Evolutionary conservation across 1,140 invertebrate genomes (phyloP).

Genomic region (Papilio dardanus): DNA sequence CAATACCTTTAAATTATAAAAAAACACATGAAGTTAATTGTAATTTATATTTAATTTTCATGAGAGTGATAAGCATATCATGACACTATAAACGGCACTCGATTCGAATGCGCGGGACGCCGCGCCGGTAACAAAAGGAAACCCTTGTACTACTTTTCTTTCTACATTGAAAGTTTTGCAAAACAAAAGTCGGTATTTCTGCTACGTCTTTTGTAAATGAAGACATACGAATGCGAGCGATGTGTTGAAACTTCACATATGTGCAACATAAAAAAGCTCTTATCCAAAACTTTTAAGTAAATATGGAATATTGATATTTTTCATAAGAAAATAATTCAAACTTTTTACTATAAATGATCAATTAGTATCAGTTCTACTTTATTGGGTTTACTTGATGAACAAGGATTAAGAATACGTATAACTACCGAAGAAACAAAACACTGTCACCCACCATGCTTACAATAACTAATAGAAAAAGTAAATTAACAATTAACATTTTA

Average conservation of each 20-base stretch:
- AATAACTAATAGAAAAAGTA: background rate
- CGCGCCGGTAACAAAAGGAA: conserved; percentile 8
- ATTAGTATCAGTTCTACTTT: background rate
- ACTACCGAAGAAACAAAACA: background rate
- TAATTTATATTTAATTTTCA: background rate
- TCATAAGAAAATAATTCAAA: background rate
- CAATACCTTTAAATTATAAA: too few species aligned
- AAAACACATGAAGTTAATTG: too few species aligned
- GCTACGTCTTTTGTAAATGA: conserved; percentile 21
- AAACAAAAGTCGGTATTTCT: conserved; percentile 22
- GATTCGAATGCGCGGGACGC: conserved; percentile 14
- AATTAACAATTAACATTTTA: conserved; percentile 13
- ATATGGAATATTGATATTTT: background rate
- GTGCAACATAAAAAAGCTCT: background rate
- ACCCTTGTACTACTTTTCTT: conserved; percentile 25
- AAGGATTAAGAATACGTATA: background rate
- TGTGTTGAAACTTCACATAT: conserved; percentile 8
- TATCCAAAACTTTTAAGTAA: background rate
- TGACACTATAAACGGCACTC: background rate
- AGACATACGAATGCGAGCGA: background rate
- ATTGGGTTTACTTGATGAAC: background rate
- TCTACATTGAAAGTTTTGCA: conserved; percentile 21
- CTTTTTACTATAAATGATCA: too few species aligned
- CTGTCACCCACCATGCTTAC: background rate
- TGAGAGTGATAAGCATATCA: background rate